Evolutionary conservation across 2,113 vertebrate genomes (phyloP).

Genomic region (Ceyx melanurus): DNA sequence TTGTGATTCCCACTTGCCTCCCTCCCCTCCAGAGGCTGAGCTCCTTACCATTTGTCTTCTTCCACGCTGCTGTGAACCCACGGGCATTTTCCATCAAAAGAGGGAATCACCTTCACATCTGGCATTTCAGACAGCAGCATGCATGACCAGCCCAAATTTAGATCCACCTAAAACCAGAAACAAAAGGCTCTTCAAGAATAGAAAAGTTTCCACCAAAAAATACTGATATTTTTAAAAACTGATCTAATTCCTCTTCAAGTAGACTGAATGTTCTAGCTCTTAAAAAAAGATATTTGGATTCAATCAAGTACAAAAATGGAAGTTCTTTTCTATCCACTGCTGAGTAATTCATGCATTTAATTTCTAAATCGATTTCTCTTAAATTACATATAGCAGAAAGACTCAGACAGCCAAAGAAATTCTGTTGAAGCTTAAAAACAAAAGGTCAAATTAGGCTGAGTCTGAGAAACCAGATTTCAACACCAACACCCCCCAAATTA

Average conservation of each 20-base stretch:
- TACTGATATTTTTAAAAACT: background rate
- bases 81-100: background rate
- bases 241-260: background rate
- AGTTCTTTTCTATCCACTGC: background rate
- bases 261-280: background rate
- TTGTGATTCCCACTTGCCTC: background rate
- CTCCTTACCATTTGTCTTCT: background rate
- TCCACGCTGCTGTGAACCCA: background rate
- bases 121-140: background rate
- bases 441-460: background rate
- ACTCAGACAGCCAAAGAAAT: background rate
- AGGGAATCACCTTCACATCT: background rate
- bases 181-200: background rate
- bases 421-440: background rate
- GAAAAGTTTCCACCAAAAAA: background rate
- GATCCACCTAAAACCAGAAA: background rate
- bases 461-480: background rate
- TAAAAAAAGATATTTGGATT: background rate
- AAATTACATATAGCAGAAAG: background rate
- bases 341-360: background rate
- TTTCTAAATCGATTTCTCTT: background rate
- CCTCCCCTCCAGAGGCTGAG: accelerated
- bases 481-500: background rate
- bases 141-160: background rate
- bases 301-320: background rate